Base-by-base conservation (phyloP, 53 echinoderm and acorn worm genomes). In the Paelopatides confundens region DNA sequence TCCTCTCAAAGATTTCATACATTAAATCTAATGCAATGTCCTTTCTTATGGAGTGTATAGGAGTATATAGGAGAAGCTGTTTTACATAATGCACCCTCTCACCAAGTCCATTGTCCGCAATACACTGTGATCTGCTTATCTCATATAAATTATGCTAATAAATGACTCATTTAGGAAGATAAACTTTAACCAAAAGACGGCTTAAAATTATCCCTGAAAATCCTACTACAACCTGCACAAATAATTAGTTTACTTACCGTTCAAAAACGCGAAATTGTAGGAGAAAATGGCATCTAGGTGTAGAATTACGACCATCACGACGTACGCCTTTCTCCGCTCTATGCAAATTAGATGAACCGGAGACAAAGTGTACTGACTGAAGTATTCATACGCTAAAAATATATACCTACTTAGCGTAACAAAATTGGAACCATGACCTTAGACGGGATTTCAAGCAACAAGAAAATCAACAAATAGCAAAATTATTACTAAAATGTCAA, bases 101-200 rank as follows among this genome's bases (percentile, higher is more conserved):
- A 53, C 35, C 79, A 32, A 79, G 79, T 53, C 79, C 53, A 79
- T 79, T 79, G 79, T 79, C 79, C 53, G 79, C 79, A 31, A 31
- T 33, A 79, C 79, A 79, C 51, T 79, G 54, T 53, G 79, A 79
- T 79, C 79, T 79, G 79, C 79, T 79, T 79, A 79, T 52, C 79
- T 79, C 63, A 63, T 83, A 99, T 99, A 99, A 99, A 99, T 99
- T 99, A 99, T 99, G 99, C 91, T 99, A 99, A 99, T 99, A 92
- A 99, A 71, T 90, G 89, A 39, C 46, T 83, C 63, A 65, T 79
- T 83, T 83, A 37, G n/a, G 65, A 83, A 65, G 29, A 63, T 38
- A 33, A 64, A 63, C 35, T 83, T 63, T 35, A 7, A 83, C 65
- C 37, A 36, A 83, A 52, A 17, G 33, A 29, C 53, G 15, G 31